Evolutionary conservation across 2,113 vertebrate species (phyloP).

Genomic region (Caracal caracal): DNA sequence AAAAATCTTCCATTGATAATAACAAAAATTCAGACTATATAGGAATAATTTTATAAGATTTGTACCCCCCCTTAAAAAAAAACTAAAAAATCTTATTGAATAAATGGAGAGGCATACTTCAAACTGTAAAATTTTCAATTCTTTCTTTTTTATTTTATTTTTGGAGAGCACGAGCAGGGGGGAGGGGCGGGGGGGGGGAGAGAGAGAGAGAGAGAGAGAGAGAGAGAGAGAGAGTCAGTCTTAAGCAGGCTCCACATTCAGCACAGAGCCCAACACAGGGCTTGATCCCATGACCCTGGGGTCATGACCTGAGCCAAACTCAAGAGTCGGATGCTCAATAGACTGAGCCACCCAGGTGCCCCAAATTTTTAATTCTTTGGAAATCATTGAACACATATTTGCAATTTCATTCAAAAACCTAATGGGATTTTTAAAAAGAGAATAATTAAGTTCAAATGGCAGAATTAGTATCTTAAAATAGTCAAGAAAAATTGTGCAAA

Average conservation of each 20-base stretch:
- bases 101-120: background rate
- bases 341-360: too few relatives aligned
- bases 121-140: background rate
- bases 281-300: too few relatives aligned
- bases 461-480: background rate
- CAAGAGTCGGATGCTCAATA: too few relatives aligned
- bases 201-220: too few relatives aligned
- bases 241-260: too few relatives aligned
- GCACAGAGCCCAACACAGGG: too few relatives aligned
- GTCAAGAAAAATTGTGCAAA: conserved; percentile 34
- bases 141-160: background rate
- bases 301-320: too few relatives aligned
- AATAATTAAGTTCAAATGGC: background rate
- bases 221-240: too few relatives aligned
- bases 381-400: conserved; percentile 13
- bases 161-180: too few relatives aligned
- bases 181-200: too few relatives aligned
- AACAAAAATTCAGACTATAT: background rate
- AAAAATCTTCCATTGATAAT: background rate
- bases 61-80: background rate
- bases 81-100: background rate
- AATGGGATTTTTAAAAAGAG: background rate
- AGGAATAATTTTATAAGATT: conserved; percentile 37
- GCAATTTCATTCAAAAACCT: background rate
- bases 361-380: conserved; percentile 1